Conservation (phyloP, 2,113 vertebrate species). For the Erythrocebus patas region DNA sequence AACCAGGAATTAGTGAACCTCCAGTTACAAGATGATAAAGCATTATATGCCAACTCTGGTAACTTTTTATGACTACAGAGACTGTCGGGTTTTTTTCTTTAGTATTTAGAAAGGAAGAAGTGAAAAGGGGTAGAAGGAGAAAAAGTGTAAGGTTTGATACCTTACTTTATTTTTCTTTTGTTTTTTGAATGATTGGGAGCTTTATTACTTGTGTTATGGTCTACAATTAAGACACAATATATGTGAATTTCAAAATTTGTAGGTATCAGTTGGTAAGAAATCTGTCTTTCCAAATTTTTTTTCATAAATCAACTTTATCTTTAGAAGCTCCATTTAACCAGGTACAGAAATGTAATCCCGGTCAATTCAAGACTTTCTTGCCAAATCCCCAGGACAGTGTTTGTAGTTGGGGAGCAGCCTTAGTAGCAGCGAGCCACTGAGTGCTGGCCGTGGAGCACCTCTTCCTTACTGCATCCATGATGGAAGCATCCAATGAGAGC, state of each 20-base stretch:
- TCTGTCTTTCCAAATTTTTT: background rate
- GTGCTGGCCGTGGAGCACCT: background rate
- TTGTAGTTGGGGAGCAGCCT: background rate
- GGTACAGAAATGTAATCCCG: background rate
- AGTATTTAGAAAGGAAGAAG: background rate
- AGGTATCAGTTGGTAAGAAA: background rate
- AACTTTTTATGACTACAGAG: background rate
- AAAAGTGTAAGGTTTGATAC: background rate
- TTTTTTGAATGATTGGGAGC: background rate
- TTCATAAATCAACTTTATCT: background rate
- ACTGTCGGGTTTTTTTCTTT: background rate
- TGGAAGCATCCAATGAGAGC: background rate
- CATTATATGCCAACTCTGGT: background rate
- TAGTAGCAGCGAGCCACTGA: background rate
- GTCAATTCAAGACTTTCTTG: background rate
- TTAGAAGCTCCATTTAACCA: background rate
- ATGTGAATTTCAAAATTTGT: background rate
- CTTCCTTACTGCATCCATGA: background rate
- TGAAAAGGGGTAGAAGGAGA: background rate
- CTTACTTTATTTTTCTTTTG: background rate
- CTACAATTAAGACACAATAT: background rate
- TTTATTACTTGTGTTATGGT: background rate
- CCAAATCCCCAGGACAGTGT: background rate
- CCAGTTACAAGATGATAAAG: background rate
- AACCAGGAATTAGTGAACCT: conserved; percentile 22